Base-by-base conservation (phyloP, 23 tunicate genomes). In the Aplidium turbinatum region DNA sequence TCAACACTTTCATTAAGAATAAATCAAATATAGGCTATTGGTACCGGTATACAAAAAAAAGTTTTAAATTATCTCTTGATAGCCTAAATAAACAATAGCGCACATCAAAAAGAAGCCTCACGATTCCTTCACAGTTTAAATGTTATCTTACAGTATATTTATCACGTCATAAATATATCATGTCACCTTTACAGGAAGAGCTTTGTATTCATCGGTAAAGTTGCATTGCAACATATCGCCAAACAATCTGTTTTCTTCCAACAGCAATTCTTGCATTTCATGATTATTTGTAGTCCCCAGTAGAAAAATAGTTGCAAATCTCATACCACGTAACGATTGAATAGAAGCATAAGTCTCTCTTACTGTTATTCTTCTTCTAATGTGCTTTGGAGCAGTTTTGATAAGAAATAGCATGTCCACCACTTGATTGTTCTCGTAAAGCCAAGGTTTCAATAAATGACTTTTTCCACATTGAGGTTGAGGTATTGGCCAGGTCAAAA, bases 161-260 rank as follows among this genome's bases (percentile, higher is more conserved):
- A n/a, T n/a, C n/a, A n/a, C n/a, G n/a, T n/a, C n/a, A n/a, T n/a
- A n/a, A n/a, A n/a, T n/a, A n/a, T n/a, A n/a, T n/a, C n/a, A n/a
- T n/a, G n/a, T n/a, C 68, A 84, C 97, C 76, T 91, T 91, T 38
- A 57, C n/a, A 23, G 97, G 97, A 0, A 91, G 81, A 39, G 33
- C 57, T 24, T 33, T 53, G 74, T 91, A 91, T 6, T 42, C 63
- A 66, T 91, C 97, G 1, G 24, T 6, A 18, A 74, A 66, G 26
- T 68, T 31, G 42, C 97, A 91, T 65, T 84, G 97, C 11, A 91
- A 63, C 0, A 91, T 65, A 45, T 91, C 97, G 31, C 97, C 97
- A 48, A 57, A 84, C 23, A 73, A 0, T 3, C 35, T 26, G 61
- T 91, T 91, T 82, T 91, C 97, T 51, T 74, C 48, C 11, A 66